Base-by-base conservation (phyloP, 2,113 vertebrate genomes). In the Gallinago media region DNA sequence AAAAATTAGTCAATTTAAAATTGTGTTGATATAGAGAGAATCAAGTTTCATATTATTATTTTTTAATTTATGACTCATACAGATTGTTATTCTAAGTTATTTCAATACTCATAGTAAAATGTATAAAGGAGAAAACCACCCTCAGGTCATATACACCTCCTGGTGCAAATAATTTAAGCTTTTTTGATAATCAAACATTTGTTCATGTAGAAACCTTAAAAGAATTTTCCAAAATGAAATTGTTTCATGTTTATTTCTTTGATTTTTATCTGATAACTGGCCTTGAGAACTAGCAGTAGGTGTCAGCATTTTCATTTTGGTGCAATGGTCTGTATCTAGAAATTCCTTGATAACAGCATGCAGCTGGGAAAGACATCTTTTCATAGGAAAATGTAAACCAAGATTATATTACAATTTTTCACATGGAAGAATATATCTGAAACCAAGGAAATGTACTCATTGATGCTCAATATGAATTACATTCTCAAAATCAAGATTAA, bases 101-200 rank as follows among this genome's bases (percentile, higher is more conserved):
- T 72, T 56, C 34, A 23, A 52, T 49, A 44, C 13, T 77, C 6
- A 44, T 32, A 40, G 4, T 18, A 52, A 63, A 12, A 46, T 7
- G 26, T 14, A 50, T 8, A 73, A 2, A 54, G 14, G 12, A 49
- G 12, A 7, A 19, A 47, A 42, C 31, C 6, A 0, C 26, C 12
- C 17, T 68, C 11, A 20, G 11, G 22, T 71, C 8, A 42, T 42
- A 32, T 50, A n/a, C 3, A 26, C 4, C 12, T 92, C 42, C 25
- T 62, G 42, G 36, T 46, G 7, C 15, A 84, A 63, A 13, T 34
- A 36, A 79, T 21, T 8, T 31, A 75, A 62, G 20, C 3, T 46
- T 50, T 81, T 56, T n/a, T 40, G 47, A 68, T n/a, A 75, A 56
- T 27, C 2, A 70, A 42, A 42, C 5, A 15, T 32, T 58, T 71